phyloP scores from a whole-genome alignment of 1,140 invertebrate species.

The Drosophila teissieri region DNA sequence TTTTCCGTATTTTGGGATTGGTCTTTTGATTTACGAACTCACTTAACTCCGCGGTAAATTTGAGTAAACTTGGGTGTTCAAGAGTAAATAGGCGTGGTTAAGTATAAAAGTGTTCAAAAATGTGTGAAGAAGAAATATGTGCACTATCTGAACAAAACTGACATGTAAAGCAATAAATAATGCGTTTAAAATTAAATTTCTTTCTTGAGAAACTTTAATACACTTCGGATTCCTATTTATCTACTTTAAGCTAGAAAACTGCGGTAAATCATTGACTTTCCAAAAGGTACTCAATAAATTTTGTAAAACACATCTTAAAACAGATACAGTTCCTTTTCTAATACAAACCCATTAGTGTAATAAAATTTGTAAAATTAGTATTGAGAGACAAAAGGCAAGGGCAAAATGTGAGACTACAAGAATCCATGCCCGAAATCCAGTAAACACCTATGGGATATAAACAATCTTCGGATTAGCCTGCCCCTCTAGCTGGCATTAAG shows the following conservation, averaged over 20 bases:
- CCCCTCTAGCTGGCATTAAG: background rate
- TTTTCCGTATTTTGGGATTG: constrained; percentile 19
- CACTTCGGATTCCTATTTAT: background rate
- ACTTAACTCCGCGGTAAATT: background rate
- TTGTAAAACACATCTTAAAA: too few species aligned
- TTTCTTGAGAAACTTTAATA: too few species aligned
- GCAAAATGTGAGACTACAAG: background rate
- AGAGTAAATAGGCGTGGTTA: background rate
- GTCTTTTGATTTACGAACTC: background rate
- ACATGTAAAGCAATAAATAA: background rate
- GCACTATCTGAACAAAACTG: background rate
- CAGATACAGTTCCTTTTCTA: too few species aligned
- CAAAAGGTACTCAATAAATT: too few species aligned
- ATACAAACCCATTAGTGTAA: too few species aligned
- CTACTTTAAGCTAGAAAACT: background rate
- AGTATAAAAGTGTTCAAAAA: constrained; percentile 24
- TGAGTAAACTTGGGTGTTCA: background rate
- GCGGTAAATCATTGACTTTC: too few species aligned
- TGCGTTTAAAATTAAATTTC: background rate
- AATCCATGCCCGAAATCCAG: background rate
- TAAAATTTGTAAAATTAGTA: too few species aligned
- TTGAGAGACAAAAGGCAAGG: too few species aligned
- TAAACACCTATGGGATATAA: constrained; percentile 18
- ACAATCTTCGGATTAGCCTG: constrained; percentile 12
- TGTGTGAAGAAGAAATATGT: background rate